These are phyloP conservation scores for Leucoma salicis DNA, from an alignment of 2,888 invertebrate species.

Conservation along the genomic window DNA sequence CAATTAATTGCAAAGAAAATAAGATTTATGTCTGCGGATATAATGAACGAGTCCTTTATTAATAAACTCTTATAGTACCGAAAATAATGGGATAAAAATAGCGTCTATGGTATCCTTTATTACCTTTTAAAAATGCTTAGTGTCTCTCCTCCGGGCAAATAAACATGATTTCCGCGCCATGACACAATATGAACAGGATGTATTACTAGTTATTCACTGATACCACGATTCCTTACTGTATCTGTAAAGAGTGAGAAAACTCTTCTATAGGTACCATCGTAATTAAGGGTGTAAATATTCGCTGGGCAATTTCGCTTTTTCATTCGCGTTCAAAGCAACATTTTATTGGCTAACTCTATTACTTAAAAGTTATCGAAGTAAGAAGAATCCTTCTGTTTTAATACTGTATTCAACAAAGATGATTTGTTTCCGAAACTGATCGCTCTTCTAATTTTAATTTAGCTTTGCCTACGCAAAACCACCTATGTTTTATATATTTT, in stretches of 20 bases:
- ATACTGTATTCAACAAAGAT: conserved; percentile 23
- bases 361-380: conserved; percentile 12
- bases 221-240: conserved; percentile 42
- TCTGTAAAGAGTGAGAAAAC: conserved; percentile 68
- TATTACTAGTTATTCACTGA: conserved; percentile 26
- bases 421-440: conserved; percentile 14
- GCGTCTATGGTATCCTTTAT: too few species aligned
- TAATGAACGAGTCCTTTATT: too few species aligned
- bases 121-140: conserved; percentile 58
- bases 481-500: too few species aligned
- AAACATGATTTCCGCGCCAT: conserved; percentile 53
- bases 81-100: too few species aligned
- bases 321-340: conserved; percentile 22
- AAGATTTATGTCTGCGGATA: too few species aligned
- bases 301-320: conserved; percentile 33
- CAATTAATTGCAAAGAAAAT: too few species aligned
- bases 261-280: conserved; percentile 28
- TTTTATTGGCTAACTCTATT: conserved; percentile 11
- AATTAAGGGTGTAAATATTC: conserved; percentile 24
- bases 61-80: too few species aligned
- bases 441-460: too few species aligned
- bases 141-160: conserved; percentile 45
- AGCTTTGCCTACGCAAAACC: too few species aligned
- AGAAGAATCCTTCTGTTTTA: conserved; percentile 32
- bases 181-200: conserved; percentile 45